Conservation (phyloP, 2,888 invertebrate species). For the Agelastica alni region DNA sequence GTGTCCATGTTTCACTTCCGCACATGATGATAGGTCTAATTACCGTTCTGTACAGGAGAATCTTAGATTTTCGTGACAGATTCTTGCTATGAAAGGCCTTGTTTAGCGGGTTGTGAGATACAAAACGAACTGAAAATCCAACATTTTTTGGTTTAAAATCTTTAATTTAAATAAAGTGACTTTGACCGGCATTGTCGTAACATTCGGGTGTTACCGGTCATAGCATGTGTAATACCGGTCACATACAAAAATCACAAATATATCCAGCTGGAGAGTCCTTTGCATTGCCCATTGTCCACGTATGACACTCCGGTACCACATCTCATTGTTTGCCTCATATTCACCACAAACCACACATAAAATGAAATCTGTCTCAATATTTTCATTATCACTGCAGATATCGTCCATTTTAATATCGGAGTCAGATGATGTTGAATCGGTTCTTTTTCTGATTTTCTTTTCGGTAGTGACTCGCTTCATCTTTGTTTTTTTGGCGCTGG, state of each 20-base stretch:
- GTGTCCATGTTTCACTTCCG: no score
- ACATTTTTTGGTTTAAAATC: neutral
- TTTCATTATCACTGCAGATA: neutral
- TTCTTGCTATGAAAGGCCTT: no score
- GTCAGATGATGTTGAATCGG: constrained; percentile 6
- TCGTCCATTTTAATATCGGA: neutral
- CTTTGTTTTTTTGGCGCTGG: neutral
- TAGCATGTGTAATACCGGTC: neutral
- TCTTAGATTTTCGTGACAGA: no score
- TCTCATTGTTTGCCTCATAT: neutral
- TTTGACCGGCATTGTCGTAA: constrained; percentile 5
- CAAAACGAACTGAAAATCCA: neutral
- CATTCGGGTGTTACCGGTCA: constrained; percentile 6
- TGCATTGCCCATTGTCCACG: no score
- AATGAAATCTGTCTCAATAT: neutral
- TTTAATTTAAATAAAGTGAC: neutral
- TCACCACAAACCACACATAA: neutral
- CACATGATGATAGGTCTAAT: no score
- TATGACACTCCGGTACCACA: no score
- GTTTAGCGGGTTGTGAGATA: neutral
- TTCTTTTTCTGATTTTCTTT: constrained; percentile 2
- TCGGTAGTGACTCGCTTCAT: neutral
- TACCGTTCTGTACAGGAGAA: no score
- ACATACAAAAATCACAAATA: neutral
- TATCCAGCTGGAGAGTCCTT: neutral